These are phyloP conservation scores for Baronia brevicornis DNA, from an alignment of 2,888 invertebrate species.

Conservation along the genomic window DNA sequence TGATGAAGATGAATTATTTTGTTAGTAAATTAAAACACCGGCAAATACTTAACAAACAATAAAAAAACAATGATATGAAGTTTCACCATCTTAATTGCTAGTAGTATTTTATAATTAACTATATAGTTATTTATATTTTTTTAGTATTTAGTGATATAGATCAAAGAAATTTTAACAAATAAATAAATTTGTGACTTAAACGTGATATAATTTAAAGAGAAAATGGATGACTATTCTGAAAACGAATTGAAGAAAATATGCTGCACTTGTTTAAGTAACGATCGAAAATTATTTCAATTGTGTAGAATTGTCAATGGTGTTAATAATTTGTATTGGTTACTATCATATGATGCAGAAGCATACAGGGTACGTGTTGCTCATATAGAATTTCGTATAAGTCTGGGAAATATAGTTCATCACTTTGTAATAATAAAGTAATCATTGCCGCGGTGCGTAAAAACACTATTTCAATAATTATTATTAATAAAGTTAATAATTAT, in stretches of 20 bases:
- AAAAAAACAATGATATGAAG: too few species aligned
- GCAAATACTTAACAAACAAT: too few species aligned
- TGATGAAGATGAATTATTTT: too few species aligned
- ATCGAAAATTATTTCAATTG: constrained; percentile 41
- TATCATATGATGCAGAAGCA: constrained; percentile 45
- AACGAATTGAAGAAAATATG: constrained; percentile 36
- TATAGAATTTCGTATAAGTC: too few species aligned
- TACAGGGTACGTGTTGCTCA: constrained; percentile 41
- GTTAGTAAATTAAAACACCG: too few species aligned
- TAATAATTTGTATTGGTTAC: constrained; percentile 45
- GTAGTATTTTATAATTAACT: too few species aligned
- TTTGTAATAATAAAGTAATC: too few species aligned
- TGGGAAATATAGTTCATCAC: too few species aligned
- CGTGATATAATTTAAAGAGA: constrained; percentile 1
- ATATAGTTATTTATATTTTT: neutral
- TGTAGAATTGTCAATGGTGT: constrained; percentile 42
- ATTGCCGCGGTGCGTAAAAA: too few species aligned
- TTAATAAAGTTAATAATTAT: too few species aligned
- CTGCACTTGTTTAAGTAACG: constrained; percentile 47
- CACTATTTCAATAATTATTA: too few species aligned
- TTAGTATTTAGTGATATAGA: neutral
- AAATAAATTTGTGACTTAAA: neutral
- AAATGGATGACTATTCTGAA: constrained; percentile 35
- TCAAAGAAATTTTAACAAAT: neutral
- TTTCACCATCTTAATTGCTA: too few species aligned